Base-by-base conservation (phyloP, 2,113 vertebrate species). In the Taxidea taxus region DNA sequence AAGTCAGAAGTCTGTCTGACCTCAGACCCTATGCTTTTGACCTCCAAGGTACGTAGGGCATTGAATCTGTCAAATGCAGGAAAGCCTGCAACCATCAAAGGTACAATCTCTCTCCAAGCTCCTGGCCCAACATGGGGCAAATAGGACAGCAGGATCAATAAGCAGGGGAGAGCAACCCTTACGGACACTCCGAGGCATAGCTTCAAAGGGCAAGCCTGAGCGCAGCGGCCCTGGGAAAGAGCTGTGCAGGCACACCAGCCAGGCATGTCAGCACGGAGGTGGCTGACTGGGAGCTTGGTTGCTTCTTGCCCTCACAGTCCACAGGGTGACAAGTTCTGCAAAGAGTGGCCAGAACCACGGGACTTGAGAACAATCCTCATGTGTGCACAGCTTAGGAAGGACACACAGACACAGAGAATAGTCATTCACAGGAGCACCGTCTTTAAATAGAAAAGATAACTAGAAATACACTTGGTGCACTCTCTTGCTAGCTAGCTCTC, bases 381-480 rank as follows among this genome's bases (percentile, higher is more conserved):
- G 92, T 95, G 89, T 90, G 93, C 93, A 87, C 83, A 95, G 96
- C 84, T 96, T 66, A 75, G 87, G 90, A 90, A 96, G 93, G 93
- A 97, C 88, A 91, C 58, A 90, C 96, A 86, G 27, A 54, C 44
- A 51, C 66, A 49, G 12, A 87, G 70, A 95, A 81, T 31, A 95
- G 87, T 81, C 47, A 5, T 96, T 92, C 81, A 92, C 0, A 66
- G 96, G 49, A 87, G 83, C 93, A 68, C 37, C 1, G 3, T 86
- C 96, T 92, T 97, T 96, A 98, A 96, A 98, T 96, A 97, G 93
- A 97, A 97, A 96, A 96, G 95, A 97, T 96, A 97, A 90, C 78
- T 87, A 83, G 97, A 97, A 97, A 97, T 95, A 95, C 0, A 87
- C 68, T 39, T 34, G 6, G 78, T 75, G 39, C 39, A 75, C 72